phyloP scores from a whole-genome alignment of 1,140 invertebrate species.

The Ridgeia piscesae region DNA sequence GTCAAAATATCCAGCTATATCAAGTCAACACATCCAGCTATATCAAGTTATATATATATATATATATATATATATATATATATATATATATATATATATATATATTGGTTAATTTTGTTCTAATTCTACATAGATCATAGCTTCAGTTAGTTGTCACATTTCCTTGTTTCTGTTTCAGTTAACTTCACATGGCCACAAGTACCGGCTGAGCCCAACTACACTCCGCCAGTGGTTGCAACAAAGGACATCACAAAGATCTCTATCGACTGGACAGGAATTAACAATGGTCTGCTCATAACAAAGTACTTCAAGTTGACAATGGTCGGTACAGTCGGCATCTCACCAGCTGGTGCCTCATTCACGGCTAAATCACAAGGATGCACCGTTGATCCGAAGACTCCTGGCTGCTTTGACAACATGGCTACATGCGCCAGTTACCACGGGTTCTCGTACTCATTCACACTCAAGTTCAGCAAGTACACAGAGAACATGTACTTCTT shows the following conservation, averaged over 20 bases:
- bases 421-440: not conserved
- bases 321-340: not conserved
- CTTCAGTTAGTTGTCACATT: not conserved
- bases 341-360: not conserved
- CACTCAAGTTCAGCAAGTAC: not conserved
- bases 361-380: not conserved
- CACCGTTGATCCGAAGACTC: not conserved
- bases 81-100: too few relatives aligned
- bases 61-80: too few relatives aligned
- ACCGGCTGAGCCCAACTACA: not conserved
- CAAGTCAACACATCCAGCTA: too few relatives aligned
- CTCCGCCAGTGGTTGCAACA: not conserved
- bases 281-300: not conserved
- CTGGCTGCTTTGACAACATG: not conserved
- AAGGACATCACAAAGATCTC: not conserved
- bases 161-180: not conserved
- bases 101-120: too few relatives aligned
- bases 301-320: not conserved
- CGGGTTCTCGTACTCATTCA: not conserved
- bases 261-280: not conserved
- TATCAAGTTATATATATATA: too few relatives aligned
- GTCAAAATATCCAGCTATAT: too few relatives aligned
- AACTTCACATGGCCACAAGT: not conserved
- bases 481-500: conserved; percentile 9
- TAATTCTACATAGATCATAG: not conserved